Evolutionary conservation across 2,888 invertebrate genomes (phyloP), one percentile per base, ranked within the genome.

Genomic region (Acronicta psi): DNA sequence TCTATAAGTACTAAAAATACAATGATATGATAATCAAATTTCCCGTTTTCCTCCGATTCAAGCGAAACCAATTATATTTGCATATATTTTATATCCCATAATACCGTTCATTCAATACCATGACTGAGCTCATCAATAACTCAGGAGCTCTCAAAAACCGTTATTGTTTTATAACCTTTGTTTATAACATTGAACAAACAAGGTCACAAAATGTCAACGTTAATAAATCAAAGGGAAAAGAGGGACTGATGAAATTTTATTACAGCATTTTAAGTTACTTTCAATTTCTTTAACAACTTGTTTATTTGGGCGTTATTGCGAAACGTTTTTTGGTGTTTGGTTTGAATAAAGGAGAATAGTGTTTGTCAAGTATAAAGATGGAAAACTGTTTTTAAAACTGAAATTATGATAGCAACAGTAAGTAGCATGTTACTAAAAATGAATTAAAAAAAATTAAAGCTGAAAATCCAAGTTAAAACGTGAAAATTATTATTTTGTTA

Each of bases 241-340:
- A 69, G 69, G 58, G 64, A 68, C 68, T 74, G 77, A 80, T 81
- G 80, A 78, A 83, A 86, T 84, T 83, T 83, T 82, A 84, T 82
- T 81, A 81, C 64, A 49, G 64, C 53, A 74, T 78, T 81, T 81
- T 78, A 80, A 81, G 69, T 78, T 73, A 75, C 78, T 84, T 83
- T 79, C 77, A 81, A 84, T 83, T 82, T 83, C 82, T 82, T 75
- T 77, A 77, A 80, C 79, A 83, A 85, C 74, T 87, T 88, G 85
- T 87, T 87, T 86, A 81, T 79, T 75, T 64, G 51, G 62, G 58
- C 58, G 64, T 71, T 74, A 75, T 78, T 75, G 64, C 43, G 59
- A 64, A 75, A 65, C 71, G 59, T 68, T 52, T 55, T 54, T 63
- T 62, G 55, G 52, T 65, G 69, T 43, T 23, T 64, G 73, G 74